Evolutionary conservation across 2,797 vertebrate genomes (phyloP).

Genomic region (Hypotaenidia okinawae): DNA sequence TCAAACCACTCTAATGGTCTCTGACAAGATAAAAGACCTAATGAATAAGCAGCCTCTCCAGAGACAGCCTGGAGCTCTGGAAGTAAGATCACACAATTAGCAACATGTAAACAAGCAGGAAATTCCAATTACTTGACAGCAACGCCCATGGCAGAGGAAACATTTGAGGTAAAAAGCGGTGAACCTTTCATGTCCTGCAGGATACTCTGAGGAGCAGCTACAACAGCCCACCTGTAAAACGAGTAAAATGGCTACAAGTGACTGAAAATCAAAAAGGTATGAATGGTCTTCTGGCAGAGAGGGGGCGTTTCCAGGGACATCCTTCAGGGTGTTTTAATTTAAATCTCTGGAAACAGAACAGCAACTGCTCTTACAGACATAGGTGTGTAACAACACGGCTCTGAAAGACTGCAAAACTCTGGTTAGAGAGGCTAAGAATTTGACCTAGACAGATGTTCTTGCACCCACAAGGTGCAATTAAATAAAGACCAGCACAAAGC

Average conservation of each 20-base stretch:
- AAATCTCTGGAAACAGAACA: not conserved
- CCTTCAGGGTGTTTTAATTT: not conserved
- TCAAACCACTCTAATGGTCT: conserved; percentile 14
- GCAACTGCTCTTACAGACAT: not conserved
- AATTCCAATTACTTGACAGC: conserved; percentile 41
- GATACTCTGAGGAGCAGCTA: not conserved
- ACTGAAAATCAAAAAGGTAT: not conserved
- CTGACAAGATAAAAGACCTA: conserved; percentile 35
- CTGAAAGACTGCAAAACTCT: not conserved
- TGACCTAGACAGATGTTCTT: not conserved
- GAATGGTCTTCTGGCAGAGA: not conserved
- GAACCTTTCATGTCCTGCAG: not conserved
- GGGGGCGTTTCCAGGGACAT: not conserved
- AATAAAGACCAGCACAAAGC: not conserved
- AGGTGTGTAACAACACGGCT: not conserved
- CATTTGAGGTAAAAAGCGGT: not conserved
- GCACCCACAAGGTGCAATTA: not conserved
- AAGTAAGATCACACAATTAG: conserved; percentile 42
- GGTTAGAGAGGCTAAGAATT: not conserved
- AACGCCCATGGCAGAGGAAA: not conserved
- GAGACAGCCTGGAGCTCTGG: not conserved
- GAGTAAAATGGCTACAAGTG: not conserved
- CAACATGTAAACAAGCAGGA: conserved; percentile 51
- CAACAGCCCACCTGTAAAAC: not conserved
- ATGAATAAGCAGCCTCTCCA: conserved; percentile 29